phyloP scores from a whole-genome alignment of 1,140 invertebrate species.

The Heliconius melpomene region DNA sequence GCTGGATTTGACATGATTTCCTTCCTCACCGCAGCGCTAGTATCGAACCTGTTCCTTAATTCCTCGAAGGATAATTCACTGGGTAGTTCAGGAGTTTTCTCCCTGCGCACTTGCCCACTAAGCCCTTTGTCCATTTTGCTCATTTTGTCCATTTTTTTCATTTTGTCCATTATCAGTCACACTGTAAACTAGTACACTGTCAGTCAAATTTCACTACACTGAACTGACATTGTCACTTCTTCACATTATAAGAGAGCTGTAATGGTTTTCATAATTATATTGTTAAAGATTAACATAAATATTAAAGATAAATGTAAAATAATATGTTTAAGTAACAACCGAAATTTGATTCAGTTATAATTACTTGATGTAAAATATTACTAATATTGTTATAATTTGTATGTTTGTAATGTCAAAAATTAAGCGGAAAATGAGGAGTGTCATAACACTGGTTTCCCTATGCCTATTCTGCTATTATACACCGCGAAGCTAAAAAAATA shows the following conservation, averaged over 20 bases:
- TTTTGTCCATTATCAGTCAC: no score
- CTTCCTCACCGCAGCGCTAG: conserved; percentile 64
- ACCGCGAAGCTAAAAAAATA: not conserved
- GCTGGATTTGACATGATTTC: conserved; percentile 71
- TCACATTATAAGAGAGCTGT: conserved; percentile 2
- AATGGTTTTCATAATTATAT: not conserved
- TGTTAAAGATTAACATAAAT: not conserved
- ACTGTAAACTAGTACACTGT: no score
- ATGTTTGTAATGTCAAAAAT: not conserved
- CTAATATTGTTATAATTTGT: no score
- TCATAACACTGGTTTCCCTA: not conserved
- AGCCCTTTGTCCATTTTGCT: conserved; percentile 52
- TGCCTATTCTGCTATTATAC: not conserved
- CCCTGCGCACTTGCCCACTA: conserved; percentile 65
- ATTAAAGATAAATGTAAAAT: no score
- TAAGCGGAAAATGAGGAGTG: not conserved
- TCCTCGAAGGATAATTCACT: conserved; percentile 69
- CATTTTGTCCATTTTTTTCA: conserved; percentile 66
- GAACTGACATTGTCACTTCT: conserved; percentile 16
- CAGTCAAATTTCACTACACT: conserved; percentile 42
- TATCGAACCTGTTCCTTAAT: conserved; percentile 70
- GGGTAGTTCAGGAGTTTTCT: conserved; percentile 59
- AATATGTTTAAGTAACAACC: no score
- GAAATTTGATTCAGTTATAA: no score
- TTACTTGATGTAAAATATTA: no score